phyloP scores from a whole-genome alignment of 2,113 vertebrate species.

The Lepisosteus osseus region DNA sequence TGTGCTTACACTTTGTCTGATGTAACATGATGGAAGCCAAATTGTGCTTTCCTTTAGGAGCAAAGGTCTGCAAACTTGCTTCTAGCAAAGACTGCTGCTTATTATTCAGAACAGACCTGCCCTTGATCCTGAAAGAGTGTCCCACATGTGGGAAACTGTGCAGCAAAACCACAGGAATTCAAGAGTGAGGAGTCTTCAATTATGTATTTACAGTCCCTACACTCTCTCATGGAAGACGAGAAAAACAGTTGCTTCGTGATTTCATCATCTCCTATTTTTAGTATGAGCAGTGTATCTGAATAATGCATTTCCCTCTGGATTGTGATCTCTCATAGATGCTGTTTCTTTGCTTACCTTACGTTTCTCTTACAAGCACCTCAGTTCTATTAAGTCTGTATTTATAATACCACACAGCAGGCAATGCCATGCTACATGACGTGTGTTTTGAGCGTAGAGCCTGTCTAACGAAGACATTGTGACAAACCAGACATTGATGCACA shows the following conservation, averaged over 20 bases:
- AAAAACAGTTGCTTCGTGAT: conserved; percentile 6
- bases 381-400: too few relatives aligned
- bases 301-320: conserved; percentile 19
- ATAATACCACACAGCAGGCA: too few relatives aligned
- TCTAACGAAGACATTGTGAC: too few relatives aligned
- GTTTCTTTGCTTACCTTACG: conserved; percentile 11
- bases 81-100: neutral
- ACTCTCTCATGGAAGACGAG: neutral
- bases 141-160: neutral
- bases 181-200: neutral
- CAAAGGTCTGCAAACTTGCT: neutral
- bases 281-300: conserved; percentile 4
- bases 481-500: too few relatives aligned
- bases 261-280: conserved; percentile 23
- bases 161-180: neutral
- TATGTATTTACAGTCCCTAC: too few relatives aligned
- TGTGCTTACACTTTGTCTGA: too few relatives aligned
- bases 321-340: neutral
- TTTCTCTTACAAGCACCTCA: too few relatives aligned
- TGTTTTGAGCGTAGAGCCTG: too few relatives aligned
- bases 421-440: too few relatives aligned
- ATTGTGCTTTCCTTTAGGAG: neutral
- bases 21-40: neutral
- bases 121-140: conserved; percentile 5
- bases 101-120: neutral